A percentile compares a stretch with the other conserved stretches of the same genome.
These are phyloP conservation scores for Drosophila prostipennis DNA, from an alignment of 2,888 invertebrate genomes.

Conservation along the genomic window DNA sequence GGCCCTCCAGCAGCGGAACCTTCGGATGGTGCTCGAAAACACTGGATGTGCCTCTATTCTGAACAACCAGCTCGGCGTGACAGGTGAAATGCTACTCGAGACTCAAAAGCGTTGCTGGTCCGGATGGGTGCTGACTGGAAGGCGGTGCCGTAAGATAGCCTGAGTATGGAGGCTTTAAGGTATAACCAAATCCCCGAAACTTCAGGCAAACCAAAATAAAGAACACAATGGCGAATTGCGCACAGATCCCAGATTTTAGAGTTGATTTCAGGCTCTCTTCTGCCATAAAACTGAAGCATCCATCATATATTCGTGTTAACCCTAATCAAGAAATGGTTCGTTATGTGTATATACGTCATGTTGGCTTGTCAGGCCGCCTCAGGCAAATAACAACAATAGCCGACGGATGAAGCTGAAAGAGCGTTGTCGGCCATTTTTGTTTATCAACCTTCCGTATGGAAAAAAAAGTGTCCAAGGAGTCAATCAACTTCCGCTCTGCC, in stretches of 20 bases:
- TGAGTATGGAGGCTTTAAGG: slow-evolving; percentile 18
- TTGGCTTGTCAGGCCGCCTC: slow-evolving; percentile 23
- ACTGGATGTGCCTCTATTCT: slow-evolving; percentile 44
- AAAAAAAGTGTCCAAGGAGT: slow-evolving; percentile 62
- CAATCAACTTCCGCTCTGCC: slow-evolving; percentile 69
- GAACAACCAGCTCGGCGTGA: slow-evolving; percentile 37
- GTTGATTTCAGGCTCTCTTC: slow-evolving; percentile 4
- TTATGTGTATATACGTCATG: slow-evolving; percentile 16
- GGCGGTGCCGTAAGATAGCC: slow-evolving; percentile 58
- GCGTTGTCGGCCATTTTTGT: slow-evolving; percentile 55
- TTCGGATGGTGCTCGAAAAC: not conserved
- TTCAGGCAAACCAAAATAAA: slow-evolving; percentile 7
- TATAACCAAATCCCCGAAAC: not conserved
- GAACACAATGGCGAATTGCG: slow-evolving; percentile 18
- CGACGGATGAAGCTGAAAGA: slow-evolving; percentile 31
- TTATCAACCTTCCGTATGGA: slow-evolving; percentile 74
- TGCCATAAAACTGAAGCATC: slow-evolving; percentile 49
- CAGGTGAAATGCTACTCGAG: slow-evolving; percentile 58
- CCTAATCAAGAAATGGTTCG: slow-evolving; percentile 42
- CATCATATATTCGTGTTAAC: slow-evolving; percentile 41
- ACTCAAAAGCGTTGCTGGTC: slow-evolving; percentile 43
- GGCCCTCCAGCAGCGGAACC: slow-evolving; percentile 36
- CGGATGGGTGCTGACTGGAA: slow-evolving; percentile 49
- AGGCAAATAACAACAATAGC: slow-evolving; percentile 23
- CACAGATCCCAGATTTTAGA: slow-evolving; percentile 21